These are phyloP conservation scores for Arctopsyche grandis DNA, from an alignment of 1,140 invertebrate species.

Conservation along the genomic window DNA sequence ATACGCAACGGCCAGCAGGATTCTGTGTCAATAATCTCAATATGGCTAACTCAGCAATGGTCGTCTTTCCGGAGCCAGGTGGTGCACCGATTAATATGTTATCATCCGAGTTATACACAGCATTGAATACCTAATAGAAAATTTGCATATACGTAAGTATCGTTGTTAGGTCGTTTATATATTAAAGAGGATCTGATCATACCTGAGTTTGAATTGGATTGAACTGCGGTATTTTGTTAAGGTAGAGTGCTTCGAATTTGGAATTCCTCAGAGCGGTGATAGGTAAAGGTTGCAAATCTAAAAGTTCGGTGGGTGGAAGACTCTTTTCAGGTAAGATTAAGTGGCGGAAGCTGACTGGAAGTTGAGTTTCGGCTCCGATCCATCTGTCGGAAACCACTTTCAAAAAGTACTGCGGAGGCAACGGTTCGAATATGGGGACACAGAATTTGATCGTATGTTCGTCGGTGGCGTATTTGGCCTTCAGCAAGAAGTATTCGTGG, in stretches of 20 bases:
- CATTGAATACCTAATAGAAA: constrained; percentile 86
- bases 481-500: constrained; percentile 97
- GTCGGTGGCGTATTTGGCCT: constrained; percentile 93
- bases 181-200: background rate
- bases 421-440: constrained; percentile 97
- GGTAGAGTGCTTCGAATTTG: constrained; percentile 88
- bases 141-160: background rate
- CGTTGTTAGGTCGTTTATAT: background rate
- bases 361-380: constrained; percentile 94
- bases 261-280: constrained; percentile 86
- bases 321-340: constrained; percentile 98
- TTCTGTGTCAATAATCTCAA: constrained; percentile 86
- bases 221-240: constrained; percentile 90
- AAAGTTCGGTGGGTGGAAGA: constrained; percentile 94
- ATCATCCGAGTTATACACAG: constrained; percentile 98
- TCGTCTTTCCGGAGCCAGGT: constrained; percentile 96
- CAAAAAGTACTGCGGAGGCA: constrained; percentile 98
- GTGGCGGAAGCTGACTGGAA: constrained; percentile 98
- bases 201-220: constrained; percentile 99
- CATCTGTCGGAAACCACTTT: constrained; percentile 82
- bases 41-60: constrained; percentile 97
- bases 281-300: constrained; percentile 97
- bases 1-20: constrained; percentile 84
- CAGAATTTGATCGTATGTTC: constrained; percentile 98
- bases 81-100: constrained; percentile 99